Percentiles rank a stretch among this genome's conserved stretches.
Evolutionary conservation across 2,888 invertebrate species (phyloP).

Genomic region (Athrips mouffetella): DNA sequence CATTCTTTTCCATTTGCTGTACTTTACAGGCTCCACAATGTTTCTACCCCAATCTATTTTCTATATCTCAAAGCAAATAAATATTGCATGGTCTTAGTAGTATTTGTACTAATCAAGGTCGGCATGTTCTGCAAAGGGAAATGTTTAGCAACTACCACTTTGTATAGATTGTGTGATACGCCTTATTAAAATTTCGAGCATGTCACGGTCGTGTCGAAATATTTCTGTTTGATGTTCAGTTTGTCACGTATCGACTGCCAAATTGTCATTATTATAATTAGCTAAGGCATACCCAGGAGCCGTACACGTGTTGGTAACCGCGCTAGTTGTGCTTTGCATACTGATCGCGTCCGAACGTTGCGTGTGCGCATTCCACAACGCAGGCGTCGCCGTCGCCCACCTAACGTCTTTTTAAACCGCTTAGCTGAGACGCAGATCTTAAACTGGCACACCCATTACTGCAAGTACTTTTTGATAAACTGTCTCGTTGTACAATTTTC

Average conservation of each 20-base stretch:
- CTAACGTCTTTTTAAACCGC: conserved; percentile 31
- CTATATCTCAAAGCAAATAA: too few relatives aligned
- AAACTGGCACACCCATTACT: conserved; percentile 4
- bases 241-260: conserved; percentile 42
- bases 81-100: too few relatives aligned
- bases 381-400: conserved; percentile 36
- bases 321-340: conserved; percentile 56
- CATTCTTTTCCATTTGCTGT: too few relatives aligned
- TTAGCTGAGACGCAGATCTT: conserved; percentile 3
- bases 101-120: too few relatives aligned
- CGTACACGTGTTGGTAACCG: conserved; percentile 63
- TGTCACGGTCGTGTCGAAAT: not conserved
- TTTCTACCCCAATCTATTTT: too few relatives aligned
- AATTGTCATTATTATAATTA: conserved; percentile 56
- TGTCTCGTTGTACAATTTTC: conserved; percentile 2
- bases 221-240: conserved; percentile 12
- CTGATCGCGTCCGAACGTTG: conserved; percentile 55
- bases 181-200: not conserved
- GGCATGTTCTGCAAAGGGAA: too few relatives aligned
- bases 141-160: too few relatives aligned
- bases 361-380: conserved; percentile 59
- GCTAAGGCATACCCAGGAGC: conserved; percentile 50
- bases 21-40: too few relatives aligned
- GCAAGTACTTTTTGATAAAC: conserved; percentile 2
- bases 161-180: too few relatives aligned